Conservation (phyloP, 2,113 vertebrate genomes). For the Ursus arctos region DNA sequence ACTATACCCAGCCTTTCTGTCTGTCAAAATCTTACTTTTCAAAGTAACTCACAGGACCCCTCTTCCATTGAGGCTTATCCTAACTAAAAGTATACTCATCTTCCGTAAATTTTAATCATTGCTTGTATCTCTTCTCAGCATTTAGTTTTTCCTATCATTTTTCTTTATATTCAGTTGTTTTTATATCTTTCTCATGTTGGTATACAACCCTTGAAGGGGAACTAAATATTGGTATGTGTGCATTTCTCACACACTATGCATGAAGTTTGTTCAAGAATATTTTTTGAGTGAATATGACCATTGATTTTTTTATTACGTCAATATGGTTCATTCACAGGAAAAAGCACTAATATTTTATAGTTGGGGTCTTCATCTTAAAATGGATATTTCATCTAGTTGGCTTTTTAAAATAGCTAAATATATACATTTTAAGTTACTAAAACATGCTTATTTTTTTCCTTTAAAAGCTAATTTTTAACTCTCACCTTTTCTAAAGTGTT, state of each 20-base stretch:
- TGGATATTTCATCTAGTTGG: background rate
- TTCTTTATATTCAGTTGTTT: background rate
- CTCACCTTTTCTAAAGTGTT: background rate
- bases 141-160: background rate
- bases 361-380: background rate
- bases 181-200: background rate
- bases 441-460: background rate
- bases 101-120: background rate
- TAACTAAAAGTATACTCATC: background rate
- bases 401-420: background rate
- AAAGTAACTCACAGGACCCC: background rate
- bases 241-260: background rate
- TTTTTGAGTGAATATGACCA: background rate
- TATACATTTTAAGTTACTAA: background rate
- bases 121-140: background rate
- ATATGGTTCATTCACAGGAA: background rate
- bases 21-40: background rate
- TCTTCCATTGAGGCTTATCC: background rate
- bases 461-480: background rate
- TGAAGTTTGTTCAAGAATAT: background rate
- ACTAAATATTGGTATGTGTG: rapidly evolving
- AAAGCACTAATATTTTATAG: background rate
- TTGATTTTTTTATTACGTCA: background rate
- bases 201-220: background rate
- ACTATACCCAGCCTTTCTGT: background rate